Percentiles rank a stretch among this genome's conserved stretches.
phyloP scores from a whole-genome alignment of 2,113 vertebrate species.

The Morone chrysops region DNA sequence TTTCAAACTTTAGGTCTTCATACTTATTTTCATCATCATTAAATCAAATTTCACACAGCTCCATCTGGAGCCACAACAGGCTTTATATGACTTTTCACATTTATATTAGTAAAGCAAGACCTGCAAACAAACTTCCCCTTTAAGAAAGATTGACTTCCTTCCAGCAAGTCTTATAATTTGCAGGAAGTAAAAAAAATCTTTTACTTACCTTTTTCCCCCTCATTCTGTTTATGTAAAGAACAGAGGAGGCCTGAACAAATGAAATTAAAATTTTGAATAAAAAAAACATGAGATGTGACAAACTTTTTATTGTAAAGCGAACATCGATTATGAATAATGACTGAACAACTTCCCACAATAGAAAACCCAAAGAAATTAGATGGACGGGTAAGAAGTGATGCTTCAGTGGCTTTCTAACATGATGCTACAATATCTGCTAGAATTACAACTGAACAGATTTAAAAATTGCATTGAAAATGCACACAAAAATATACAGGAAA shows the following conservation, averaged over 20 bases:
- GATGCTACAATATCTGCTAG: constrained; percentile 34
- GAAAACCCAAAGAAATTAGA: constrained; percentile 23
- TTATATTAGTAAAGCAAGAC: background rate
- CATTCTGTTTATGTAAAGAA: constrained; percentile 12
- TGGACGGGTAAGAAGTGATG: constrained; percentile 21
- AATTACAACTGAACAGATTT: constrained; percentile 26
- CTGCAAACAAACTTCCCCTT: background rate
- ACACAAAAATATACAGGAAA: constrained; percentile 21
- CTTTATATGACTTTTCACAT: background rate
- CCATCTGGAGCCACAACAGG: background rate
- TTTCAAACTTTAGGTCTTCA: too few relatives aligned
- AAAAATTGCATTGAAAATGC: constrained; percentile 17
- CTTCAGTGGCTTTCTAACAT: constrained; percentile 30
- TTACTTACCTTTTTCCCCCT: background rate
- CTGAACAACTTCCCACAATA: constrained; percentile 4
- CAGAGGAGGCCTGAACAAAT: constrained; percentile 1
- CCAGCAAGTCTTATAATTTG: background rate
- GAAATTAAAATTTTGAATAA: background rate
- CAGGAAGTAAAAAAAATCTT: too few relatives aligned
- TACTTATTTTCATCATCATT: background rate
- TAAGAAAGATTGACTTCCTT: background rate
- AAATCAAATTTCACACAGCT: background rate
- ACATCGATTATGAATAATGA: constrained; percentile 9
- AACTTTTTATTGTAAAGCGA: constrained; percentile 70
- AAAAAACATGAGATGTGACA: constrained; percentile 1